phyloP scores from a whole-genome alignment of 2,888 invertebrate species.

The Harpalus rubripes region DNA sequence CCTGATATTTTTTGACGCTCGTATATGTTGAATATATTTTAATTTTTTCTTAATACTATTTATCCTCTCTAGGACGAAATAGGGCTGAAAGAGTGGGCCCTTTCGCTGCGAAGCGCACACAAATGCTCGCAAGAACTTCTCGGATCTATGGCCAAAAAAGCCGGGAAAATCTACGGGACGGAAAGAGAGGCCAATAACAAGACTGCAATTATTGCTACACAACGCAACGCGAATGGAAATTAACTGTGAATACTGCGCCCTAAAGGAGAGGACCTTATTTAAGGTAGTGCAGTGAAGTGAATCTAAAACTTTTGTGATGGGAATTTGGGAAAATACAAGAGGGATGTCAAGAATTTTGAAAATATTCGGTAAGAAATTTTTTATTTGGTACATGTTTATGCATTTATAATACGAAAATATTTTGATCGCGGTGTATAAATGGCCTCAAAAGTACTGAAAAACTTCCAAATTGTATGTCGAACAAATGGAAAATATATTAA shows the following conservation, averaged over 20 bases:
- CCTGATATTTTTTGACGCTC: too few relatives aligned
- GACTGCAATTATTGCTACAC: slow-evolving; percentile 77
- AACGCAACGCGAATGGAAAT: slow-evolving; percentile 81
- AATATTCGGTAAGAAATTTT: too few relatives aligned
- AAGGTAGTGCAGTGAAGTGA: slow-evolving; percentile 57
- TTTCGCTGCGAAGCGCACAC: slow-evolving; percentile 96
- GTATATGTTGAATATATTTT: too few relatives aligned
- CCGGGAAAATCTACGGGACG: slow-evolving; percentile 99
- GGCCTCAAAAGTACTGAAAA: too few relatives aligned
- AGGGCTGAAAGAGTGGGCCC: slow-evolving; percentile 98
- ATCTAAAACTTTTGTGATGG: not conserved
- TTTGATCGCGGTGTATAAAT: too few relatives aligned
- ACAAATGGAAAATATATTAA: too few relatives aligned
- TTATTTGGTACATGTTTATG: too few relatives aligned
- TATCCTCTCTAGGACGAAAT: slow-evolving; percentile 90
- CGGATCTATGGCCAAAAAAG: slow-evolving; percentile 98
- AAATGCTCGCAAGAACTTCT: slow-evolving; percentile 97
- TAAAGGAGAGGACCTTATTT: slow-evolving; percentile 33
- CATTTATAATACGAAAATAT: too few relatives aligned
- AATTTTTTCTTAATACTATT: too few relatives aligned
- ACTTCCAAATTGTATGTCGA: too few relatives aligned
- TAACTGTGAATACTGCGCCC: slow-evolving; percentile 71
- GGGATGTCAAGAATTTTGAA: too few relatives aligned
- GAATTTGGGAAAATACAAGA: too few relatives aligned
- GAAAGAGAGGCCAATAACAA: slow-evolving; percentile 79